Conservation (phyloP, 2,113 vertebrate species). For the Nipponia nippon region DNA sequence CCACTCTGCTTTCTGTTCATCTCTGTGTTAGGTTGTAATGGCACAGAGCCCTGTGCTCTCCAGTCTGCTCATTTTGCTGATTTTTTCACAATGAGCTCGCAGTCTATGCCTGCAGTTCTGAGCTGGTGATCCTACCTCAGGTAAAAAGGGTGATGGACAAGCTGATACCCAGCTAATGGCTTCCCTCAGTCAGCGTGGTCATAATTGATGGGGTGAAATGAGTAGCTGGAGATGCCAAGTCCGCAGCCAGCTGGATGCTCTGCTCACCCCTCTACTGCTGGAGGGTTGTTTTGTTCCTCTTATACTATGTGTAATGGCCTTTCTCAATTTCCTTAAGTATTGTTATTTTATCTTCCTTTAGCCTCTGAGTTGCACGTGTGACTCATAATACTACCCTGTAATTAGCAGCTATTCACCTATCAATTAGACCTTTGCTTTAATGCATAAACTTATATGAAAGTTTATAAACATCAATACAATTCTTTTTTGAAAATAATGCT, state of each 20-base stretch:
- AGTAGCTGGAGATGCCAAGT: neutral
- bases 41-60: neutral
- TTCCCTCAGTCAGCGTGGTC: fast-evolving
- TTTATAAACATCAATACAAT: neutral
- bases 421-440: neutral
- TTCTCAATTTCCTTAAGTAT: neutral
- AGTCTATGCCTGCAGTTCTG: neutral
- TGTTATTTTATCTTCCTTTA: neutral
- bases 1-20: too few species aligned
- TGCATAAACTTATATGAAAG: neutral
- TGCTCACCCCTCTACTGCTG: neutral
- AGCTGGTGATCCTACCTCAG: neutral
- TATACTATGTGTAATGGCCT: neutral
- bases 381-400: neutral
- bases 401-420: neutral
- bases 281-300: neutral
- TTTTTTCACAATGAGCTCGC: neutral
- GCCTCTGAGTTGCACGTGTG: neutral
- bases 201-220: fast-evolving
- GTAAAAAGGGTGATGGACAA: neutral
- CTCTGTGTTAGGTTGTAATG: fast-evolving
- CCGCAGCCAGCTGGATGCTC: neutral
- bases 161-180: neutral
- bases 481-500: neutral
- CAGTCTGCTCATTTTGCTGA: too few species aligned